Evolutionary conservation across 2,888 invertebrate genomes (phyloP), one percentile per base, ranked within the genome.

Genomic region (Drosophila merina): DNA sequence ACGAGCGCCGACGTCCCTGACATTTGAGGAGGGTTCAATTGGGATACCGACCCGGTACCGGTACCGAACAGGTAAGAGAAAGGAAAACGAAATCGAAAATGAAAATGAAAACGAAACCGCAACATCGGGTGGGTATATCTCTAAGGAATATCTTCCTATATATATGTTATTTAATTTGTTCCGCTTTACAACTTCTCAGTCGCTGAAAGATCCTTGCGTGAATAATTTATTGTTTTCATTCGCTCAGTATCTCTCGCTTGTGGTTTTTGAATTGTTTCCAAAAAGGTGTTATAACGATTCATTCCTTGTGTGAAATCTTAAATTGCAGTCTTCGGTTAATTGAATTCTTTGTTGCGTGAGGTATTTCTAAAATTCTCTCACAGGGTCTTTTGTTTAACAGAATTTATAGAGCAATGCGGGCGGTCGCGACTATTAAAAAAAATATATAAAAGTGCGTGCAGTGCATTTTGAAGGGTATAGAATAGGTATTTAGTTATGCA

Each of bases 161-260:
- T 45, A 47, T 58, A n/a, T 62, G 77, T 85, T 85, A 87, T 84
- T 87, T 78, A 85, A 87, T 84, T 84, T 79, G 87, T 74, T 85
- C 71, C 86, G 80, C 72, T 57, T 51, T 72, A 59, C 59, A 75
- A 66, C 36, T 67, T 52, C 67, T 59, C 30, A 47, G 20, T 67
- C 68, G 86, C 52, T 77, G 79, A 83, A 78, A 86, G 86, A 86
- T 86, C 66, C 68, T 79, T 72, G 70, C 79, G 74, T 85, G 85
- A 70, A 84, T 87, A 82, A 85, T 85, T 82, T 87, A 79, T 85
- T 81, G 82, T 57, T 52, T 50, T 56, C 31, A 44, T 25, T 48
- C 52, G 52, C 57, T 4, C 50, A 38, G 57, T 45, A 36, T 47
- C n/a, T 49, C 56, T 68, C 48, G 1, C 20, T 58, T 86, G 76